Evolutionary conservation across 2,113 vertebrate genomes (phyloP), one percentile per base, ranked within the genome.

Genomic region (Synodontis membranacea): DNA sequence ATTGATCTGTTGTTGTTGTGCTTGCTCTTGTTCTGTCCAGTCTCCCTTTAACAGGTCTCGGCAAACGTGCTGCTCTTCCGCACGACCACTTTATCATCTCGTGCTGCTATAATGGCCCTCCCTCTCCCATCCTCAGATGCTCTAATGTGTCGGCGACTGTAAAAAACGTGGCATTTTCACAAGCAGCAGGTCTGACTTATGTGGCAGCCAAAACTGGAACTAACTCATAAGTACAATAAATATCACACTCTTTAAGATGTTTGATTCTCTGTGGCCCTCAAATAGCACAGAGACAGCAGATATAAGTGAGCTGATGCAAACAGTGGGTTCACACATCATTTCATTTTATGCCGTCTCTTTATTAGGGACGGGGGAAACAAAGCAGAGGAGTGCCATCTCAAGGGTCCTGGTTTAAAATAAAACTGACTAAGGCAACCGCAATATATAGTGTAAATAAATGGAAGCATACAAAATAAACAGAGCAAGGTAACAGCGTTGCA

Each of bases 271-370:
- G 5, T 44, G 70, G 28, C 52, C 52, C 60, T 75, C 28, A 46
- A 58, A 11, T 60, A 19, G 25, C 39, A 21, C 15, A 39, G 46
- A 83, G 46, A 70, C 5, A 5, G 25, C n/a, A 58, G 83, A 60
- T 84, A 52, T 21, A 7, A 84, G 68, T 14, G 50, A 52, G 25
- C 34, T 11, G 42, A 4, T 17, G 34, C 64, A 42, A 74, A 56
- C 50, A 7, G 25, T 3, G 50, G 37, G 54, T 39, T 72, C 83
- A 84, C 83, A 75, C 50, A 84, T 84, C 68, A 58, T 75, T 84
- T 84, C 70, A 44, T 46, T 84, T 84, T 46, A 75, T 75, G 52
- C 42, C 4, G 15, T 58, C 44, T 72, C 50, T 84, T 75, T 84
- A 56, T 84, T 56, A 84, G 52, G 28, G 37, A 42, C 5, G 17